These are phyloP conservation scores for Drosophila obscura DNA, from an alignment of 1,140 invertebrate species.

Conservation along the genomic window DNA sequence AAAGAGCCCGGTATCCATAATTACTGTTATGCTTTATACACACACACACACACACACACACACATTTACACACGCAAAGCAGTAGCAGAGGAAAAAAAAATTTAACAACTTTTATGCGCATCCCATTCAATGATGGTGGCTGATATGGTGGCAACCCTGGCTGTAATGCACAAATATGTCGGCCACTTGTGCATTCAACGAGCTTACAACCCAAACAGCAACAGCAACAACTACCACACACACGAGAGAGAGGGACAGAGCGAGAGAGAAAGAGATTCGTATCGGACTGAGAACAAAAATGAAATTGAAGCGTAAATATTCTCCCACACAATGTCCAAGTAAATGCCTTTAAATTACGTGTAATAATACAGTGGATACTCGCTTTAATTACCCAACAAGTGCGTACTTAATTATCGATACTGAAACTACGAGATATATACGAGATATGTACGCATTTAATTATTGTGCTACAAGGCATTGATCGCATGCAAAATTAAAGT, in stretches of 20 bases:
- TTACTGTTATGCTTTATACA: slow-evolving; percentile 62
- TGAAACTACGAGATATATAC: neutral
- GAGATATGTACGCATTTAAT: neutral
- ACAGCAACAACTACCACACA: neutral
- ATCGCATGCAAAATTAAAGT: too few relatives aligned
- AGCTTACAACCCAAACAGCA: slow-evolving; percentile 29
- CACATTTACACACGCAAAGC: neutral
- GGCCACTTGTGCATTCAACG: slow-evolving; percentile 62
- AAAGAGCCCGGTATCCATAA: slow-evolving; percentile 39
- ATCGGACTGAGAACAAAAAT: slow-evolving; percentile 42
- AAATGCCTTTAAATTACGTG: slow-evolving; percentile 23
- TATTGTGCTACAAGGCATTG: neutral
- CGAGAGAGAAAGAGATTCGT: slow-evolving; percentile 15
- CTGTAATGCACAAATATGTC: slow-evolving; percentile 49
- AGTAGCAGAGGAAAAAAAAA: neutral
- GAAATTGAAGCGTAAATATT: slow-evolving; percentile 63
- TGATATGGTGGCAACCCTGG: slow-evolving; percentile 7
- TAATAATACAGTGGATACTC: slow-evolving; percentile 1
- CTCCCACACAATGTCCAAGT: slow-evolving; percentile 18
- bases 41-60: neutral
- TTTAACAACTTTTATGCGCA: slow-evolving; percentile 40
- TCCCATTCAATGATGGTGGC: neutral
- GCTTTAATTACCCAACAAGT: neutral
- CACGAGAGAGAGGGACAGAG: too few relatives aligned
- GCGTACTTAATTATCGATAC: neutral